A percentile compares a stretch with the other conserved stretches of the same genome.
phyloP scores from a whole-genome alignment of 2,797 vertebrate genomes.

The Eidolon dupreanum region DNA sequence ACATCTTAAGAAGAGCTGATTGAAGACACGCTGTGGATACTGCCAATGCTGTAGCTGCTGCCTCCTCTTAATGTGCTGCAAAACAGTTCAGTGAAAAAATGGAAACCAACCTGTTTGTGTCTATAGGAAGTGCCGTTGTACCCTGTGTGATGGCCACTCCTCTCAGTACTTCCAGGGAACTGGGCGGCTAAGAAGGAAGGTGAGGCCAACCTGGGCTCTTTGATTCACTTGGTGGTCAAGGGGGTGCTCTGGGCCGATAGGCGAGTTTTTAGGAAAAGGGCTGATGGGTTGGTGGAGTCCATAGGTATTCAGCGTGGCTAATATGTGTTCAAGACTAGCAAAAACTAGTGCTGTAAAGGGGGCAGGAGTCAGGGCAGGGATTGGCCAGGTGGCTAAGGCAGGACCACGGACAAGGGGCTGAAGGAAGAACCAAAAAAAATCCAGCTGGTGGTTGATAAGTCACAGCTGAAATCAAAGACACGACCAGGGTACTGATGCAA shows the following conservation, averaged over 20 bases:
- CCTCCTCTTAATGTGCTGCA: background rate
- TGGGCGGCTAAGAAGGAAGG: background rate
- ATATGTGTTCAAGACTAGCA: background rate
- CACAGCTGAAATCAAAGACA: background rate
- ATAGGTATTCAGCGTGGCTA: background rate
- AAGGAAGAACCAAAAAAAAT: background rate
- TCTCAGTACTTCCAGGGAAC: background rate
- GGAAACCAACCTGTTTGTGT: background rate
- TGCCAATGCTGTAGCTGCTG: accelerated
- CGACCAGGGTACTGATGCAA: background rate
- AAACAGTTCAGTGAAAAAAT: background rate
- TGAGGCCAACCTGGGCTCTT: background rate
- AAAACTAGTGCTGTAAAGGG: background rate
- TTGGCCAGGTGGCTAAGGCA: background rate
- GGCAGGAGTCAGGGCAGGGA: background rate
- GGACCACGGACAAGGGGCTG: background rate
- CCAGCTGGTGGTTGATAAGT: background rate
- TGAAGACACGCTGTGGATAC: background rate
- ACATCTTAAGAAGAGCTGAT: background rate
- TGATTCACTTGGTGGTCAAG: background rate
- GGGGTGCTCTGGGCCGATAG: background rate
- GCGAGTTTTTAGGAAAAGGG: background rate
- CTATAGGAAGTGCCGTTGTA: background rate
- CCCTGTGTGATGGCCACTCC: background rate
- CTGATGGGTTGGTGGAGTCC: background rate